These are phyloP conservation scores for Ochropleura plecta DNA, from an alignment of 2,888 invertebrate species.

Conservation along the genomic window DNA sequence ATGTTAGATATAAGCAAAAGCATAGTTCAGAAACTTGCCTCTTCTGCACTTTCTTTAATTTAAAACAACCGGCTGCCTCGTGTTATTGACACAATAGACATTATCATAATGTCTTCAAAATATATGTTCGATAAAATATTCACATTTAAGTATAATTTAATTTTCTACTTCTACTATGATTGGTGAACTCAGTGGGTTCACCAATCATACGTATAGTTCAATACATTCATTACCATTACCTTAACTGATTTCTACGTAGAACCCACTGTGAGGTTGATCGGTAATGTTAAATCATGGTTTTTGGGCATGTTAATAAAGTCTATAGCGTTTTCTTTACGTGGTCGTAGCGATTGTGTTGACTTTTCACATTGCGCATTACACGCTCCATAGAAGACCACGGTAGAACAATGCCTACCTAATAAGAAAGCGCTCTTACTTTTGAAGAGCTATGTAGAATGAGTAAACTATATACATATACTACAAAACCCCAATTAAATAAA, in stretches of 20 bases:
- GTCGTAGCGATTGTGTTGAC: neutral
- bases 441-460: neutral
- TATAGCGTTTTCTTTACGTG: no score
- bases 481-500: no score
- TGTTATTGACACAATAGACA: neutral
- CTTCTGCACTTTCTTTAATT: neutral
- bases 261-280: neutral
- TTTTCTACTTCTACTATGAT: no score
- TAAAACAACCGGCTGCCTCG: neutral
- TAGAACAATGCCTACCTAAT: neutral
- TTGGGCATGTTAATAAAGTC: neutral
- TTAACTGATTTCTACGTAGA: neutral
- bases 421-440: neutral
- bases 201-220: neutral
- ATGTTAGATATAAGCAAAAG: constrained; percentile 1
- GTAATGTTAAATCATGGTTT: neutral
- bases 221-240: neutral
- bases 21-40: neutral
- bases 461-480: neutral
- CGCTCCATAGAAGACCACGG: no score
- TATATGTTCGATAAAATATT: neutral
- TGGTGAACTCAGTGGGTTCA: neutral
- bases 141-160: neutral
- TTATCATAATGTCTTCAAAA: neutral
- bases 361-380: neutral